Base-by-base conservation (phyloP, 2,888 invertebrate genomes). In the Scaptomyza flava region DNA sequence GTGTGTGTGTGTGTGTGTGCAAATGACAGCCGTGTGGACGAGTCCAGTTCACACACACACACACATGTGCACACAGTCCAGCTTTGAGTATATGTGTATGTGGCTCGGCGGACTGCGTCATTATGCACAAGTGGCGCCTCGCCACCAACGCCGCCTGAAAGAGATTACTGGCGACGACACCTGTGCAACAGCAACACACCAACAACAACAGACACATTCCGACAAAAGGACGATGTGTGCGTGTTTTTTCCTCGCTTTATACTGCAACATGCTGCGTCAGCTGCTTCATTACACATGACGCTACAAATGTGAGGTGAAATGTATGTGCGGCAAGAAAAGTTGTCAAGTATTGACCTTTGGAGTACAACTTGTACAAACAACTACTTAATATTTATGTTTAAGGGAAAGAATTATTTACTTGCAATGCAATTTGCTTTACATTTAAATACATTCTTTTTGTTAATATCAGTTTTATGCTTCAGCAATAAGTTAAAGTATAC, bases 81-180 rank as follows among this genome's bases (percentile, higher is more conserved):
- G 75, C 68, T 73, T 72, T 71, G 38, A 17, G 14, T 38, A 36
- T 14, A 23, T 27, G 33, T 30, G 69, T 71, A 54, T 74, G 50
- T 63, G 63, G 58, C 43, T 53, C 46, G 63, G 68, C 58, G 70
- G 61, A 69, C 59, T 75, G 82, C 86, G 84, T 79, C 89, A 84
- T 84, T 84, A 84, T 87, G 81, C 84, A 79, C 84, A 84, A 87
- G 77, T 88, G 89, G 77, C 81, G 81, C 84, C 68, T 41, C 54
- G 56, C 74, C 58, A 50, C 65, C 59, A 46, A 77, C 69, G 78
- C 70, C 61, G 80, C 80, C 79, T 76, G 75, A 68, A 77, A 78
- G 73, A 78, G 84, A 84, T 88, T 84, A 88, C 87, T 87, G 84
- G 68, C 87, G 81, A 72, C 89, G 85, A 84, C 84, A 85, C 84